Conservation (phyloP, 1,140 invertebrate species). For the Plodia interpunctella region DNA sequence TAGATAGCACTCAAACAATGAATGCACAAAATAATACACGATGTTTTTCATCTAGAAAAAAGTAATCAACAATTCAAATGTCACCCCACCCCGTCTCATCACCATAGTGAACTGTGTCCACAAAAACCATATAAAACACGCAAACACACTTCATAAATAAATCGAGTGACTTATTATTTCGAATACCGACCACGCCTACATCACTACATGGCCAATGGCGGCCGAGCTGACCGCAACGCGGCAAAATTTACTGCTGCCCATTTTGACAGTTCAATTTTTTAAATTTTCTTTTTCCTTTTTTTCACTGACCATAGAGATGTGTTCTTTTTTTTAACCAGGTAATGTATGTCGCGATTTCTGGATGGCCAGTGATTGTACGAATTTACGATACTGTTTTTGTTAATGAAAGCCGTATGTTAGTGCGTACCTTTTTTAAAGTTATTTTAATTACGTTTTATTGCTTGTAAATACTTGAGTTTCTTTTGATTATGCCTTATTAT, state of each 20-base stretch:
- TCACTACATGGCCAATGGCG: slow-evolving; percentile 42
- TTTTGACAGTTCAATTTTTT: slow-evolving; percentile 75
- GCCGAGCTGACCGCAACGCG: slow-evolving; percentile 35
- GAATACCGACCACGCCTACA: slow-evolving; percentile 53
- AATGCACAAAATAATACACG: background rate
- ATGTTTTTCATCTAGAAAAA: background rate
- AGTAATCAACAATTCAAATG: slow-evolving; percentile 47
- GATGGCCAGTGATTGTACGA: slow-evolving; percentile 41
- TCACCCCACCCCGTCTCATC: slow-evolving; percentile 29
- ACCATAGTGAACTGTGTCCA: slow-evolving; percentile 24
- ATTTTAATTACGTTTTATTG: slow-evolving; percentile 29
- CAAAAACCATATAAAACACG: slow-evolving; percentile 50
- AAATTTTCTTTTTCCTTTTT: slow-evolving; percentile 59
- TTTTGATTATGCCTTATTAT: slow-evolving; percentile 22
- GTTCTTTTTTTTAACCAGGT: slow-evolving; percentile 46
- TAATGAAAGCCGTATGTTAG: slow-evolving; percentile 45
- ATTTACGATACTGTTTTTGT: slow-evolving; percentile 49
- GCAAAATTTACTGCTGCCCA: slow-evolving; percentile 65
- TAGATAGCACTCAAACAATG: background rate
- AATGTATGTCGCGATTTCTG: slow-evolving; percentile 58
- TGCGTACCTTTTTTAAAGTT: slow-evolving; percentile 14
- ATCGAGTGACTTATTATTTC: slow-evolving; percentile 40
- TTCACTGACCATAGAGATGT: slow-evolving; percentile 27
- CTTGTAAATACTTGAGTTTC: slow-evolving; percentile 10
- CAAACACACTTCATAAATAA: slow-evolving; percentile 71